Evolutionary conservation across 2,797 vertebrate species (phyloP).

Genomic region (Darevskia mixta): DNA sequence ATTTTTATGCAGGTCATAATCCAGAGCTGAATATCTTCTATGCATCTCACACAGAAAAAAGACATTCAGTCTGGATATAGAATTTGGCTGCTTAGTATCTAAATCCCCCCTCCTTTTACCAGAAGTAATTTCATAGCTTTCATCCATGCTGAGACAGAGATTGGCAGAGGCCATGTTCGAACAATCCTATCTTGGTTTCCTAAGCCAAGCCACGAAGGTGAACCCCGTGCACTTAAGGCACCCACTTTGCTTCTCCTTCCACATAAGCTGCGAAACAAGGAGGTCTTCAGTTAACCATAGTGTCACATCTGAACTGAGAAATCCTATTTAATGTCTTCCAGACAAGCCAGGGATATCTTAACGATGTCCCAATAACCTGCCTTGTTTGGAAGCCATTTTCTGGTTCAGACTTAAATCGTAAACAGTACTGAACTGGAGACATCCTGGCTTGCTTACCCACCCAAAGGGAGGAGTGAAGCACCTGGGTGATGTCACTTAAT

Average conservation of each 20-base stretch:
- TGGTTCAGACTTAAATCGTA: background rate
- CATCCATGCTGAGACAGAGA: background rate
- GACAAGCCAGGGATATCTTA: background rate
- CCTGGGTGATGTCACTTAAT: background rate
- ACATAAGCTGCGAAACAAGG: background rate
- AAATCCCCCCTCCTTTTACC: too few relatives aligned
- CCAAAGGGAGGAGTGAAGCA: background rate
- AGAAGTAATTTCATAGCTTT: background rate
- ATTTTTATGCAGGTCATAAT: background rate
- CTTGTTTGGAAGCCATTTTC: slow-evolving; percentile 1
- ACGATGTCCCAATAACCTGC: background rate
- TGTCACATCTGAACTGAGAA: background rate
- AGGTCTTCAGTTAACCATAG: background rate
- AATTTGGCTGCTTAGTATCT: background rate
- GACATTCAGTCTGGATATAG: background rate
- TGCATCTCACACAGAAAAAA: background rate
- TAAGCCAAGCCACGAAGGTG: too few relatives aligned
- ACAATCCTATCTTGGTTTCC: background rate
- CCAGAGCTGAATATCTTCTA: background rate
- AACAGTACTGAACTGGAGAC: background rate
- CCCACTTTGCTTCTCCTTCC: background rate
- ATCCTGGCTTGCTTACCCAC: background rate
- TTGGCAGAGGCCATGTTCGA: too few relatives aligned
- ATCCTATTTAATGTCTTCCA: background rate
- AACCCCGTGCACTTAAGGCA: too few relatives aligned